Evolutionary conservation across 2,888 invertebrate species (phyloP).

Genomic region (Mimas tiliae): DNA sequence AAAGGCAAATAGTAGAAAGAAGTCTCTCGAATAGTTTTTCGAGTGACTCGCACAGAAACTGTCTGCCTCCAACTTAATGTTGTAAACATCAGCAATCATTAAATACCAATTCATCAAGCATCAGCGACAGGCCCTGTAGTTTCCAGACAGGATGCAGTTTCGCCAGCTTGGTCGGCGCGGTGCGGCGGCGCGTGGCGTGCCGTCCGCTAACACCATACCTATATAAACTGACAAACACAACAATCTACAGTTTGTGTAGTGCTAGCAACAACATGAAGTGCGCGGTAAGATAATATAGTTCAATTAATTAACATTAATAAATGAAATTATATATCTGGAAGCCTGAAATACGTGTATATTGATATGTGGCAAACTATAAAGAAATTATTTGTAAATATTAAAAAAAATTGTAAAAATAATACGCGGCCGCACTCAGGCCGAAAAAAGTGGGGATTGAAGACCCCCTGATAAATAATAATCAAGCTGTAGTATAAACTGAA

Average conservation of each 20-base stretch:
- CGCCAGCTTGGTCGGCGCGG: not conserved
- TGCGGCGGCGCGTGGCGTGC: not conserved
- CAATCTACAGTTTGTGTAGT: slow-evolving; percentile 17
- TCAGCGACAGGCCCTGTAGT: not conserved
- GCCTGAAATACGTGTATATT: too few relatives aligned
- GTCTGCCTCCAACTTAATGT: too few relatives aligned
- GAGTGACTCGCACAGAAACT: too few relatives aligned
- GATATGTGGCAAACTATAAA: too few relatives aligned
- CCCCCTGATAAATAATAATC: not conserved
- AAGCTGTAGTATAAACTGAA: too few relatives aligned
- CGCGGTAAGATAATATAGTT: slow-evolving; percentile 59
- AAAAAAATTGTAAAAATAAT: too few relatives aligned
- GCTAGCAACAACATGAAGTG: slow-evolving; percentile 62
- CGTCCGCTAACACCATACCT: not conserved
- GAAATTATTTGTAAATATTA: too few relatives aligned
- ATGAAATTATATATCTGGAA: too few relatives aligned
- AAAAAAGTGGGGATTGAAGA: not conserved
- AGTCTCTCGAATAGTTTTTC: too few relatives aligned
- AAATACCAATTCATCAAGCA: not conserved
- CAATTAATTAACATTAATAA: not conserved
- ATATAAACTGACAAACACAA: not conserved
- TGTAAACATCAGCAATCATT: not conserved
- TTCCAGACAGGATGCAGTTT: slow-evolving; percentile 12
- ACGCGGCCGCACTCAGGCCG: too few relatives aligned
- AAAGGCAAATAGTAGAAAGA: too few relatives aligned